Percentiles rank a stretch among this genome's conserved stretches.
These are phyloP conservation scores for Clarias platycephalus DNA, from an alignment of 2,797 vertebrate genomes.

Conservation along the genomic window DNA sequence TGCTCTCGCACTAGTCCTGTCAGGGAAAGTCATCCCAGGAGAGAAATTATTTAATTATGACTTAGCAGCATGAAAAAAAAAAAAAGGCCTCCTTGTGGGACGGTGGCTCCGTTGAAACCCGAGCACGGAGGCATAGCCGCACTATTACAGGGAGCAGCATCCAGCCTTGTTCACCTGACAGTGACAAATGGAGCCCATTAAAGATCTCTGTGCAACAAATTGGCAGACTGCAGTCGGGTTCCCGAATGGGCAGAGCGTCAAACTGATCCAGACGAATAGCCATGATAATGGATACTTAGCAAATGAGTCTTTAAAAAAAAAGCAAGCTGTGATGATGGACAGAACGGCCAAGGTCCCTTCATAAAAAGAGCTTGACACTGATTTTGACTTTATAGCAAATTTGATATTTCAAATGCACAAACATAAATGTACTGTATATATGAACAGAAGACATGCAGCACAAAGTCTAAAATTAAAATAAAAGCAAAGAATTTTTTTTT, in stretches of 20 bases:
- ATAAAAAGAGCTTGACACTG: background rate
- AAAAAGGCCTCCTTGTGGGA: conserved; percentile 57
- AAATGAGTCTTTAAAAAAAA: conserved; percentile 36
- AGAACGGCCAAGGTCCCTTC: background rate
- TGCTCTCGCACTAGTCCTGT: background rate
- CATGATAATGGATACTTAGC: conserved; percentile 41
- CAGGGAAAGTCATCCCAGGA: conserved; percentile 46
- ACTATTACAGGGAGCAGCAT: conserved; percentile 55
- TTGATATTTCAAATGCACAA: background rate
- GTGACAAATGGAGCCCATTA: conserved; percentile 61
- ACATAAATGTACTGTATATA: background rate
- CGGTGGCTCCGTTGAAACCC: conserved; percentile 47
- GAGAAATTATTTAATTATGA: conserved; percentile 58
- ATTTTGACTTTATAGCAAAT: background rate
- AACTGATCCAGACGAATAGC: conserved; percentile 45
- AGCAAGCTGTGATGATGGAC: conserved; percentile 14
- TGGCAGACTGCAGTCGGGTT: conserved; percentile 49
- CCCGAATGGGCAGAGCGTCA: conserved; percentile 44
- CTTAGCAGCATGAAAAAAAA: conserved; percentile 50
- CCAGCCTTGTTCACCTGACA: conserved; percentile 57
- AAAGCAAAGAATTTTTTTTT: background rate
- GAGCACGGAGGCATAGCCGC: conserved; percentile 48
- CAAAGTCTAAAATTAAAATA: background rate
- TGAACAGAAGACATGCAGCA: background rate
- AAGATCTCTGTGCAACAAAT: conserved; percentile 53